These are phyloP conservation scores for Smutsia gigantea DNA, from an alignment of 2,797 vertebrate genomes.

Conservation along the genomic window DNA sequence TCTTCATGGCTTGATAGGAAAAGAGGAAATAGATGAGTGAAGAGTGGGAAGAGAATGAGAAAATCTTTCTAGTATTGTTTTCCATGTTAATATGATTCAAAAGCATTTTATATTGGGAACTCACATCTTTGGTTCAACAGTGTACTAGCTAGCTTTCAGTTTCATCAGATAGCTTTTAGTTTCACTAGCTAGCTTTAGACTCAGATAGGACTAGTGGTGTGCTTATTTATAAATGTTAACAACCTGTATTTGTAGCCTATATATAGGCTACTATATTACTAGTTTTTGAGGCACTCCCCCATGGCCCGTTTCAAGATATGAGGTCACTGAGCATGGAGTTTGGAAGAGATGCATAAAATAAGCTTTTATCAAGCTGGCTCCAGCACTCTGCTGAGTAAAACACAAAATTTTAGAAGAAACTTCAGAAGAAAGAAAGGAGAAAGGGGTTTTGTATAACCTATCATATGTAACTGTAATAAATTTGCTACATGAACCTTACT, in stretches of 20 bases:
- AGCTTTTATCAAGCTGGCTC: not conserved
- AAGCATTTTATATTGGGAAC: constrained; percentile 9
- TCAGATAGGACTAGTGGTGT: not conserved
- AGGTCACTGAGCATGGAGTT: not conserved
- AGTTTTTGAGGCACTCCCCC: not conserved
- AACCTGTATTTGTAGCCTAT: not conserved
- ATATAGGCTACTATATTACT: too few species aligned
- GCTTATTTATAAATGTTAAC: not conserved
- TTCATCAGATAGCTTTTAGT: constrained; percentile 19
- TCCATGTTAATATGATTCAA: not conserved
- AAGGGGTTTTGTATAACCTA: not conserved
- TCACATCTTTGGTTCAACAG: not conserved
- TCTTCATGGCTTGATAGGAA: constrained; percentile 24
- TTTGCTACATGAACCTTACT: not conserved
- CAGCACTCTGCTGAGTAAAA: not conserved
- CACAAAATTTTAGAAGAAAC: not conserved
- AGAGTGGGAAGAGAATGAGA: not conserved
- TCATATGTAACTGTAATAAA: not conserved
- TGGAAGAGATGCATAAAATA: not conserved
- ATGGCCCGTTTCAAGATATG: not conserved
- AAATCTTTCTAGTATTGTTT: constrained; percentile 26
- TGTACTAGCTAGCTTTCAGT: not conserved
- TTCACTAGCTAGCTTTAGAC: not conserved
- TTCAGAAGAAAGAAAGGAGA: not conserved
- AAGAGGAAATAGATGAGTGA: not conserved